A percentile compares a stretch with the other conserved stretches of the same genome.
Evolutionary conservation across 2,113 vertebrate genomes (phyloP).

Genomic region (Oryzias celebensis): DNA sequence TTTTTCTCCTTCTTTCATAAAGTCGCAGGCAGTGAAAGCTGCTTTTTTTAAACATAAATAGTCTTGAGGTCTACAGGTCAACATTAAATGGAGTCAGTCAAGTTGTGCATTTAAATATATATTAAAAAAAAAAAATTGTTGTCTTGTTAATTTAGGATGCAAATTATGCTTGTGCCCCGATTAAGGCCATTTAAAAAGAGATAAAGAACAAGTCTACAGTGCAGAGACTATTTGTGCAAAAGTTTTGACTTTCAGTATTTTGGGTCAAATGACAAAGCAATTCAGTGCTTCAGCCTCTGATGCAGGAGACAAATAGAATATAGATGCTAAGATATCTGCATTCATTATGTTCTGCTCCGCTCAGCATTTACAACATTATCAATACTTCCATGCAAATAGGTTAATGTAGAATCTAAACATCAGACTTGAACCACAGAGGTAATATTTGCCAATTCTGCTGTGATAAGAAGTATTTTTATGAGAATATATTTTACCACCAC

Average conservation of each 20-base stretch:
- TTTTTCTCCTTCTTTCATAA: slow-evolving; percentile 21
- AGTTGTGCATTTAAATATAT: no score
- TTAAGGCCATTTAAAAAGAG: slow-evolving; percentile 18
- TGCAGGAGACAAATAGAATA: no score
- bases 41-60: slow-evolving; percentile 30
- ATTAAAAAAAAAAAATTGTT: not conserved
- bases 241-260: slow-evolving; percentile 41
- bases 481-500: slow-evolving; percentile 5
- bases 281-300: no score
- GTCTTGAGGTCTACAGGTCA: slow-evolving; percentile 36
- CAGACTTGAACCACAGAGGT: not conserved
- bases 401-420: not conserved
- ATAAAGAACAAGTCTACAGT: slow-evolving; percentile 22
- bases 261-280: slow-evolving; percentile 14
- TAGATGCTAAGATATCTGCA: no score
- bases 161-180: not conserved
- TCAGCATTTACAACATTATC: no score
- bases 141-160: not conserved
- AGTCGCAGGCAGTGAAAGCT: slow-evolving; percentile 53
- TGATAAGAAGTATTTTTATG: not conserved
- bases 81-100: not conserved
- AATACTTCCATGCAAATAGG: no score
- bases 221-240: slow-evolving; percentile 28
- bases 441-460: slow-evolving; percentile 2
- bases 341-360: no score